Evolutionary conservation across 2,113 vertebrate species (phyloP), one percentile per base, ranked within the genome.

Genomic region (Podocnemis expansa): DNA sequence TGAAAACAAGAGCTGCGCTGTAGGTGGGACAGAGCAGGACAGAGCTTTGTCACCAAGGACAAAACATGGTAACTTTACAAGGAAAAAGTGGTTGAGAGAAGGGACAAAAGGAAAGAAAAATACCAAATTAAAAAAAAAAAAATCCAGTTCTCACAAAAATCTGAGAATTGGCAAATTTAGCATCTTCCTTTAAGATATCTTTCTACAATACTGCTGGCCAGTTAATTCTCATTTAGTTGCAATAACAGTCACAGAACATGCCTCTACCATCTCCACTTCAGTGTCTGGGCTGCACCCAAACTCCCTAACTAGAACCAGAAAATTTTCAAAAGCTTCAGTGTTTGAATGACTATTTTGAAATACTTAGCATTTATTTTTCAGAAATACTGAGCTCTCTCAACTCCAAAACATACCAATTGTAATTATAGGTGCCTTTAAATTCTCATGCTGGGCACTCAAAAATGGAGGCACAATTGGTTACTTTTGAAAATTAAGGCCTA

Each of bases 391-490:
- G 49, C 1, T 16, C 8, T 49, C 24, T 2, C 1, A 25, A 38
- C 31, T 79, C 41, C 49, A 55, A 24, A 31, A 0, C 1, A 76
- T 19, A 49, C 34, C 10, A 47, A 31, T 19, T 14, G 14, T 27
- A 49, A 13, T 17, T 60, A 56, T 52, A 0, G 8, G 1, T 7
- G 6, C 52, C 31, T 24, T 25, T 27, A 38, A 0, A 0, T 55
- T 6, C 21, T 45, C 78, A 87, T 22, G n/a, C 41, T 34, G 13
- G 5, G n/a, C n/a, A 24, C 19, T 21, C 19, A 55, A 52, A 55
- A 58, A 10, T 2, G 3, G 21, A 29, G 14, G 10, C 45, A 56
- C 3, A n/a, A n/a, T 10, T 1, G 29, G 49, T 14, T 6, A 3
- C 75, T 67, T 56, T 10, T 2, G 29, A 56, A 84, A 84, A 54